Percentiles rank a stretch among this genome's conserved stretches.
These are phyloP conservation scores for Edolisoma coerulescens DNA, from an alignment of 2,113 vertebrate species.

Conservation along the genomic window DNA sequence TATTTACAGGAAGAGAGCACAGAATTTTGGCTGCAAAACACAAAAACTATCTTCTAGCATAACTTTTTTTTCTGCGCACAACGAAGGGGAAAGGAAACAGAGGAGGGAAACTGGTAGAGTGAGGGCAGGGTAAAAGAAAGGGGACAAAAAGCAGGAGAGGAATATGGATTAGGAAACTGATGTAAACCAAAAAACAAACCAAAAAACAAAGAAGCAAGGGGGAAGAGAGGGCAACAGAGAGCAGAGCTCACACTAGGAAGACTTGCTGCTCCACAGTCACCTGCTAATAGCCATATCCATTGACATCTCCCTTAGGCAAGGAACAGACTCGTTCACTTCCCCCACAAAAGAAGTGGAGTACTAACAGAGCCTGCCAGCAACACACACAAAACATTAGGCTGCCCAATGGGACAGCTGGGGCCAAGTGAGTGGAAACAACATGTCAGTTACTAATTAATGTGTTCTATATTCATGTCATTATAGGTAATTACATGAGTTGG, in stretches of 20 bases:
- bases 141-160: not conserved
- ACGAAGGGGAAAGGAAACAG: not conserved
- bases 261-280: not conserved
- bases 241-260: not conserved
- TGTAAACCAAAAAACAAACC: fast-evolving
- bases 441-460: slow-evolving; percentile 26
- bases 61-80: not conserved
- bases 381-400: not conserved
- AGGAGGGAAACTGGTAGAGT: not conserved
- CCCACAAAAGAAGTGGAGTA: not conserved
- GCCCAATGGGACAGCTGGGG: not conserved
- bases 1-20: slow-evolving; percentile 52
- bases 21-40: not conserved
- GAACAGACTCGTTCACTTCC: not conserved
- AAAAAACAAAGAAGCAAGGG: not conserved
- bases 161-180: not conserved
- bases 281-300: not conserved
- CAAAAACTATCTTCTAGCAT: not conserved
- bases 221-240: not conserved
- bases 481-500: not conserved
- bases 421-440: slow-evolving; percentile 6
- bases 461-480: slow-evolving; percentile 26
- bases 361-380: not conserved
- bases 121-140: not conserved
- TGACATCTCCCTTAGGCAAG: not conserved